Evolutionary conservation across 1,140 invertebrate genomes (phyloP), one percentile per base, ranked within the genome.

Genomic region (Asbolus verrucosus): DNA sequence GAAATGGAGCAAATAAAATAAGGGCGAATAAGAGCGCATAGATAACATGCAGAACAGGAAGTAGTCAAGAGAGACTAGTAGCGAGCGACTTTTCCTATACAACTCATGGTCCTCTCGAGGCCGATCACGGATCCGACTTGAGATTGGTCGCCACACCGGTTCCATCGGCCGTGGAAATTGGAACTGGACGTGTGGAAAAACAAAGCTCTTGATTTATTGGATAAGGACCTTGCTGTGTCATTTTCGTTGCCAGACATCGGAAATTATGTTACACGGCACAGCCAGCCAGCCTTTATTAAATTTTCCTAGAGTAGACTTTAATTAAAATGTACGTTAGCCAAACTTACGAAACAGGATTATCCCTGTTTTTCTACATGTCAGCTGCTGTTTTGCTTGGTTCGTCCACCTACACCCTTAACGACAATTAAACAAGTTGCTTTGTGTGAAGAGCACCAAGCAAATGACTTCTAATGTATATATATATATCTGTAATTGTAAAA

Each of bases 161-260:
- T 63, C 70, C 68, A 75, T 71, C 63, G 65, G 70, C 70, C 21
- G 70, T 65, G 63, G 72, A 75, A 70, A 76, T 75, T 72, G 71
- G 70, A 73, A 70, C 65, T 72, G 65, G 72, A 75, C 75, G 75
- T 75, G 75, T 72, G 75, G 75, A 74, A 77, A 75, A 77, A 77
- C 75, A 75, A 74, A 75, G 72, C 59, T 65, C 70, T 68, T 72
- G 75, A 77, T 77, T 77, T 77, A 75, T 74, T 73, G 74, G 73
- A 75, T 71, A 43, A 74, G 65, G 46, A 65, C 59, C 63, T 71
- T 30, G 43, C 39, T 36, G 50, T 73, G 71, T 73, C 71, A 72
- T 69, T 70, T 74, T 70, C 33, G 33, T 4, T 9, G 59, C 62
- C 73, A 74, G 73, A 73, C 73, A 74, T 65, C 68, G 70, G 70